Conservation (phyloP, 2,888 invertebrate genomes). For the Strigamia crassipes region DNA sequence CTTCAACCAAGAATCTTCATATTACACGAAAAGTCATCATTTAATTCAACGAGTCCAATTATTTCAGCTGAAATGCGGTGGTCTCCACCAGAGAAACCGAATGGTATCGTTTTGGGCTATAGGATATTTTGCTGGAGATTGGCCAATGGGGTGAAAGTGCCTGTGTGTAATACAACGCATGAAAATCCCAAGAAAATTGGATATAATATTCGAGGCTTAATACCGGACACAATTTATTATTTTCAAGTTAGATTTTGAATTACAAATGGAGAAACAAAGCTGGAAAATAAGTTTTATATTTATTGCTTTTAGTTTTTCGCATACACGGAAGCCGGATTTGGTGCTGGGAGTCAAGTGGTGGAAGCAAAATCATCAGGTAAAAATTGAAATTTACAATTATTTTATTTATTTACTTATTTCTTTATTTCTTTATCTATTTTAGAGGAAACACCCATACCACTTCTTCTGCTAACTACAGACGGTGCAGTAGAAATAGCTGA, state of each 20-base stretch:
- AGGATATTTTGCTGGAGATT: constrained; percentile 71
- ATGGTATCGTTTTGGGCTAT: constrained; percentile 77
- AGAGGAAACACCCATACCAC: constrained; percentile 77
- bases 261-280: background rate
- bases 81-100: constrained; percentile 74
- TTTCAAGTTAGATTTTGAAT: constrained; percentile 64
- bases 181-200: constrained; percentile 61
- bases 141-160: constrained; percentile 50
- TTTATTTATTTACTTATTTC: background rate
- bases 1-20: constrained; percentile 75
- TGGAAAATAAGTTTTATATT: background rate
- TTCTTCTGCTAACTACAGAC: constrained; percentile 72
- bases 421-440: constrained; percentile 41
- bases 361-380: constrained; percentile 67
- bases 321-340: constrained; percentile 76
- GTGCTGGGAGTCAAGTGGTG: constrained; percentile 70
- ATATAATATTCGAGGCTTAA: constrained; percentile 65
- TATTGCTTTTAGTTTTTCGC: constrained; percentile 71
- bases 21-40: constrained; percentile 60
- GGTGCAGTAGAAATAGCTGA: constrained; percentile 77
- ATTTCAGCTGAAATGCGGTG: constrained; percentile 73
- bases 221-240: constrained; percentile 69
- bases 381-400: constrained; percentile 33
- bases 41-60: constrained; percentile 53
- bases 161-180: constrained; percentile 56